Base-by-base conservation (phyloP, 2,113 vertebrate species). In the Rhipidura dahli region DNA sequence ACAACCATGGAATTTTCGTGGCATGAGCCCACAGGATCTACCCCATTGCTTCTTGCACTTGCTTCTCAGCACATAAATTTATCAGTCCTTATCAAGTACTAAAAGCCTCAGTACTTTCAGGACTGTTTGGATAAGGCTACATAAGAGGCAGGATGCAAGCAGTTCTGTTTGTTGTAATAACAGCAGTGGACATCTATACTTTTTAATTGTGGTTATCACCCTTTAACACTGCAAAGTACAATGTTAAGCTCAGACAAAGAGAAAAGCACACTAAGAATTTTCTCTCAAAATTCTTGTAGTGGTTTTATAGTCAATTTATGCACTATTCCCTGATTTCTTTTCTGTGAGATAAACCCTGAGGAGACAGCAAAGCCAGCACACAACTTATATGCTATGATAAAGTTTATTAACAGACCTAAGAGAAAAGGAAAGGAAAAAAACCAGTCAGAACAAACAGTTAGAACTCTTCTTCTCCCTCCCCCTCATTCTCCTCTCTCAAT, bases 1-100 rank as follows among this genome's bases (percentile, higher is more conserved):
- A 93, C 88, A 84, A 66, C 54, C 17, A 16, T 39, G 69, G 39
- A 61, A 40, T 86, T 94, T 91, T 95, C 66, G 87, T 31, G 44
- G 82, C 44, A 91, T 87, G 59, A 94, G 17, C 87, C 93, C 79
- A 92, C 77, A 89, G 59, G 66, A 95, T 59, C 81, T 42, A 87
- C 35, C 69, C 47, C 49, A 57, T 50, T 49, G 27, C 40, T 79
- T 92, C 42, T 59, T 79, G 42, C 69, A 64, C 83, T 89, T 68
- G 15, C 42, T 94, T 53, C 70, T 68, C 68, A 83, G 27, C 53
- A 70, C 9, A 23, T 40, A 50, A 95, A 65, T 66, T 63, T 47
- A 83, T 83, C 64, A 72, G n/a, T 81, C 44, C 15, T 23, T 20
- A 51, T 40, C n/a, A 85, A 93, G 42, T 14, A 79, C 31, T 92